A percentile compares a stretch with the other conserved stretches of the same genome.
phyloP scores from a whole-genome alignment of 1,140 invertebrate species.

The Pentalonia nigronervosa region DNA sequence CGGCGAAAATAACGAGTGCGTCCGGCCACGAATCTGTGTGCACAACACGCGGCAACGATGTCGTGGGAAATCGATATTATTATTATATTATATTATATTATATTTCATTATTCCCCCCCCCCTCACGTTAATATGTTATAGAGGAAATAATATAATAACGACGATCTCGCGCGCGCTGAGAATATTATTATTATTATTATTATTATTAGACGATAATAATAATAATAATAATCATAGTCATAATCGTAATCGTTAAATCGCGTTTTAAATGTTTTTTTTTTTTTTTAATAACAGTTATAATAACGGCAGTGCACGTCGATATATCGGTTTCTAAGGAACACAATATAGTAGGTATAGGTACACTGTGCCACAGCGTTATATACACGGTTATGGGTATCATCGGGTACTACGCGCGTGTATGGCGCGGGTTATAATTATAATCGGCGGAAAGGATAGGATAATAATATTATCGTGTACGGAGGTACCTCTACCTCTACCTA shows the following conservation, averaged over 20 bases:
- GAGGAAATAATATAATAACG: not conserved
- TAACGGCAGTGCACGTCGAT: conserved; percentile 30
- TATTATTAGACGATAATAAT: conserved; percentile 29
- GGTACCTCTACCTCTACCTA: not conserved
- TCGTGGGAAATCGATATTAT: conserved; percentile 38
- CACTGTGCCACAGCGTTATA: no score
- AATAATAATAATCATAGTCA: conserved; percentile 1
- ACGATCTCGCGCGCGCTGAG: not conserved
- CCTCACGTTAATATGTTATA: no score
- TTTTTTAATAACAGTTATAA: conserved; percentile 47
- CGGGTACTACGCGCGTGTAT: not conserved
- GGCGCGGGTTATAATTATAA: conserved; percentile 46
- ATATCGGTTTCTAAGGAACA: conserved; percentile 21
- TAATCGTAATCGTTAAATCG: conserved; percentile 48
- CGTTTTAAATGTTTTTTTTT: conserved; percentile 40
- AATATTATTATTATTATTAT: conserved; percentile 33
- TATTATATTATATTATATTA: not conserved
- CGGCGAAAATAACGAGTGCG: not conserved
- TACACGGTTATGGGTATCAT: not conserved
- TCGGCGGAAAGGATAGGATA: conserved; percentile 17
- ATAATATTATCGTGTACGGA: not conserved
- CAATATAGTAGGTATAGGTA: no score
- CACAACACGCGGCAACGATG: not conserved
- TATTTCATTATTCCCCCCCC: not conserved
- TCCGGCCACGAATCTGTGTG: not conserved